Percentiles rank a stretch among this genome's conserved stretches.
These are phyloP conservation scores for Cordilura impudica DNA, from an alignment of 2,888 invertebrate species.

Conservation along the genomic window DNA sequence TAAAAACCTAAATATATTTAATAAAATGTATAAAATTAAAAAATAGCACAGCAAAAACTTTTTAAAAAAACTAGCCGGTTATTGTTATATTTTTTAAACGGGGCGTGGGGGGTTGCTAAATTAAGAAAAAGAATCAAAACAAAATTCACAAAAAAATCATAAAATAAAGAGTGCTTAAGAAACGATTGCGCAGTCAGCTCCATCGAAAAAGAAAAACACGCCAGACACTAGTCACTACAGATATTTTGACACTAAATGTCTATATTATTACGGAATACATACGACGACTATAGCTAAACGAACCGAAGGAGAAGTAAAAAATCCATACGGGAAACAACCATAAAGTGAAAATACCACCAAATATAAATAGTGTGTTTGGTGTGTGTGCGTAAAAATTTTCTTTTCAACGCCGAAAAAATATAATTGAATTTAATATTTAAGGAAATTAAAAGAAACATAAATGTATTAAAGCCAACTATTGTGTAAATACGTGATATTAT, in stretches of 20 bases:
- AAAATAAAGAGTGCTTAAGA: conserved; percentile 5
- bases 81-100: neutral
- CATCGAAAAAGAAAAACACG: conserved; percentile 37
- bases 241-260: conserved; percentile 52
- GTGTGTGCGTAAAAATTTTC: conserved; percentile 27
- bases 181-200: conserved; percentile 52
- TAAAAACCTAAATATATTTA: neutral
- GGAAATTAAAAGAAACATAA: conserved; percentile 15
- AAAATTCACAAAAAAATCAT: conserved; percentile 24
- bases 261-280: conserved; percentile 33
- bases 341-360: conserved; percentile 47
- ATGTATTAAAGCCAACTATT: conserved; percentile 35
- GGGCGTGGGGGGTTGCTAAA: neutral
- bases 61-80: neutral
- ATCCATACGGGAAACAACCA: conserved; percentile 55
- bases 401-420: neutral
- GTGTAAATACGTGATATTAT: neutral
- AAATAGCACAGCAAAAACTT: neutral
- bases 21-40: neutral
- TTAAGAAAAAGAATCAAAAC: conserved; percentile 50
- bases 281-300: conserved; percentile 28
- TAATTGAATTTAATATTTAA: neutral
- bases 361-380: conserved; percentile 17
- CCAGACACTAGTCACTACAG: conserved; percentile 17
- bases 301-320: conserved; percentile 38